Percentiles rank a stretch among this genome's conserved stretches.
Conservation (phyloP, 2,888 invertebrate genomes). For the Blastobasis lacticolella region DNA sequence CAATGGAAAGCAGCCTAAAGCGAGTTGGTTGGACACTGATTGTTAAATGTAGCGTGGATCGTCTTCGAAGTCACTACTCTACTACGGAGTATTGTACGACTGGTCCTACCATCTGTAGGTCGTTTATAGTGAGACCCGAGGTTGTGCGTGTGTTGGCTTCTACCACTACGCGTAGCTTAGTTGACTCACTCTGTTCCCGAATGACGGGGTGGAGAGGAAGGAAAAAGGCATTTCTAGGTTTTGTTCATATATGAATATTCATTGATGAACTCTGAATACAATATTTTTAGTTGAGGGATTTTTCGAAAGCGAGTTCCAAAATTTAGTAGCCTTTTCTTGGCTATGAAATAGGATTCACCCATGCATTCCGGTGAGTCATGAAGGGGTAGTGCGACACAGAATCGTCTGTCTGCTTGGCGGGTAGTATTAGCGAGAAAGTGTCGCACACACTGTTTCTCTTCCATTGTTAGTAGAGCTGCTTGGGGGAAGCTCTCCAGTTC, state of each 20-base stretch:
- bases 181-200: neutral
- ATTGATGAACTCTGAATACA: slow-evolving; percentile 1
- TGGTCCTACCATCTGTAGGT: slow-evolving; percentile 9
- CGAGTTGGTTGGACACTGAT: neutral
- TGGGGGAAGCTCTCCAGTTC: slow-evolving; percentile 3
- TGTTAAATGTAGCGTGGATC: neutral
- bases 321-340: slow-evolving; percentile 1
- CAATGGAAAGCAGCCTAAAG: neutral
- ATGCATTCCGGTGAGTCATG: neutral
- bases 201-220: neutral
- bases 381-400: slow-evolving; percentile 7
- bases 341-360: slow-evolving; percentile 3
- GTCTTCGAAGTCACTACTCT: slow-evolving; percentile 1
- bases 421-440: slow-evolving; percentile 2
- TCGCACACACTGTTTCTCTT: slow-evolving; percentile 4
- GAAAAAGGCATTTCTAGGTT: neutral
- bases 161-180: neutral
- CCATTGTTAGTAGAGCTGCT: neutral
- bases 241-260: neutral
- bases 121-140: slow-evolving; percentile 3
- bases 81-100: slow-evolving; percentile 7
- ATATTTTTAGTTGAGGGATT: neutral
- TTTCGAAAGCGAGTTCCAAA: slow-evolving; percentile 2
- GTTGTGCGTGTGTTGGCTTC: neutral
- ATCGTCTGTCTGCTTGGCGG: slow-evolving; percentile 2